Percentiles rank a stretch among this genome's conserved stretches.
These are phyloP conservation scores for Xiphophorus maculatus DNA, from an alignment of 2,113 vertebrate species.

Conservation along the genomic window DNA sequence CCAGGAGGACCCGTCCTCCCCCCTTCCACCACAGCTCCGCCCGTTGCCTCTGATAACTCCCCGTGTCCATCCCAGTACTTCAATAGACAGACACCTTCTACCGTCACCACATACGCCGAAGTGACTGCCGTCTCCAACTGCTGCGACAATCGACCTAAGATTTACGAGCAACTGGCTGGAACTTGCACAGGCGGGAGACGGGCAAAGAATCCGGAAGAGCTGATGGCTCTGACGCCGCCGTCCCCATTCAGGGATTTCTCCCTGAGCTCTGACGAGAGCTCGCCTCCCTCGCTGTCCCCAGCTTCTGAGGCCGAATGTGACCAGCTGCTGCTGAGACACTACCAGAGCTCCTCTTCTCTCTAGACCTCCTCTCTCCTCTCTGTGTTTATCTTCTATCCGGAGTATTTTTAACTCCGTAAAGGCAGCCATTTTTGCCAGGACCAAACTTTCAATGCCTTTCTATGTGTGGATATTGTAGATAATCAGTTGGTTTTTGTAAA, in stretches of 20 bases:
- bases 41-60: conserved; percentile 76
- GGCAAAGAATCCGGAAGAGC: conserved; percentile 80
- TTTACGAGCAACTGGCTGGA: conserved; percentile 77
- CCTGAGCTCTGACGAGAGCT: conserved; percentile 88
- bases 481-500: conserved; percentile 17
- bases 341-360: conserved; percentile 98
- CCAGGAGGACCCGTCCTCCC: conserved; percentile 72
- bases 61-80: conserved; percentile 84
- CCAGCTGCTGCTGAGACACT: conserved; percentile 93
- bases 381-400: neutral
- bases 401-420: conserved; percentile 11
- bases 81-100: conserved; percentile 84
- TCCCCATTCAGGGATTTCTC: conserved; percentile 96
- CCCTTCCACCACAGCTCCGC: conserved; percentile 70
- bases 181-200: conserved; percentile 82
- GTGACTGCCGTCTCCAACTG: conserved; percentile 86
- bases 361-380: conserved; percentile 59
- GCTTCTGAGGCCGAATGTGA: conserved; percentile 92
- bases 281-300: conserved; percentile 87
- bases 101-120: conserved; percentile 90
- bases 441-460: conserved; percentile 49
- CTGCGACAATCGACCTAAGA: conserved; percentile 70
- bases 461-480: conserved; percentile 27
- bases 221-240: conserved; percentile 92
- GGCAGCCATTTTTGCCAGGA: conserved; percentile 13